Evolutionary conservation across 1,140 invertebrate genomes (phyloP).

Genomic region (Tetraneura akinire): DNA sequence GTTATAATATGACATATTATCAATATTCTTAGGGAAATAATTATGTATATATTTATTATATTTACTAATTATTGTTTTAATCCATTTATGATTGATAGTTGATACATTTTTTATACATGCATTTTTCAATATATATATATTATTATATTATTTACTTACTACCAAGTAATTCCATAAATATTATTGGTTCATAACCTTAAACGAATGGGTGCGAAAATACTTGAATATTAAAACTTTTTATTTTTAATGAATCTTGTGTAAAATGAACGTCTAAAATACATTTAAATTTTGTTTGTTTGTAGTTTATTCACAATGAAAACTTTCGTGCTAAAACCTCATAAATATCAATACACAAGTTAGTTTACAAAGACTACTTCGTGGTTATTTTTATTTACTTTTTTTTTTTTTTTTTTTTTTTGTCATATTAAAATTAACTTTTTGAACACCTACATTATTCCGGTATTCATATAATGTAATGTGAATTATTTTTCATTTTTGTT

Average conservation of each 20-base stretch:
- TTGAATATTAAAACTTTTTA: neutral
- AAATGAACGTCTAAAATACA: neutral
- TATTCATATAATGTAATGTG: too few relatives aligned
- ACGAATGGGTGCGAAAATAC: neutral
- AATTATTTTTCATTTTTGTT: too few relatives aligned
- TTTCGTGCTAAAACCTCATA: neutral
- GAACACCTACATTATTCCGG: too few relatives aligned
- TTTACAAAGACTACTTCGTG: neutral
- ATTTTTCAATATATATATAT: too few relatives aligned
- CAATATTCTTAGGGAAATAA: too few relatives aligned
- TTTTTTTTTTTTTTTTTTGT: neutral
- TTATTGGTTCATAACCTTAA: neutral
- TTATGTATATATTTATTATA: too few relatives aligned
- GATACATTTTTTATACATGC: too few relatives aligned
- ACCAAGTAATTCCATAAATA: neutral
- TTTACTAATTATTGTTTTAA: too few relatives aligned
- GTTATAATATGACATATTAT: too few relatives aligned
- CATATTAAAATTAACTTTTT: neutral
- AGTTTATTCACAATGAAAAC: constrained; percentile 15
- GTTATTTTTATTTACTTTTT: neutral
- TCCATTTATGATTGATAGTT: too few relatives aligned
- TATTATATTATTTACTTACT: too few relatives aligned
- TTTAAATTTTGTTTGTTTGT: constrained; percentile 19
- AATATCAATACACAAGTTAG: constrained; percentile 32
- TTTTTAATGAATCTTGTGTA: neutral